Conservation (phyloP, 1,140 invertebrate species). For the Drosophila baimaii region DNA sequence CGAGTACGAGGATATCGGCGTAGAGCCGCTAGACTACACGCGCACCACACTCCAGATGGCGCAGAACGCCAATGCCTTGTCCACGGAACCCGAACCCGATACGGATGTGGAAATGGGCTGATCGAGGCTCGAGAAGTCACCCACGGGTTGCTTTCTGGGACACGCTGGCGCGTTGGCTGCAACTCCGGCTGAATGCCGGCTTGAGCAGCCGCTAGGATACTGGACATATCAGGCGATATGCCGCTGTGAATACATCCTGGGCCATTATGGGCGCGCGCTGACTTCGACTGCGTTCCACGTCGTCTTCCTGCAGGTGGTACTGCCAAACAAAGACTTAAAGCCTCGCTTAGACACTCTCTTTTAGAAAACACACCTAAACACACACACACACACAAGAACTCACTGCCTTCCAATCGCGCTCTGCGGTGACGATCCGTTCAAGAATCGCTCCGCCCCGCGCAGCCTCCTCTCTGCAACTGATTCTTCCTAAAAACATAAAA, state of each 20-base stretch:
- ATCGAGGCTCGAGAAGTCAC: constrained; percentile 45
- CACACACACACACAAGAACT: constrained; percentile 57
- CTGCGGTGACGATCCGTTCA: constrained; percentile 45
- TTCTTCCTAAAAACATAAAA: constrained; percentile 69
- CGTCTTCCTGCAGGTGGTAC: constrained; percentile 51
- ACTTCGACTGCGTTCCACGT: constrained; percentile 51
- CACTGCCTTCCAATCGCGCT: constrained; percentile 71
- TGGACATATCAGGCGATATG: constrained; percentile 24
- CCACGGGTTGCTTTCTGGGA: constrained; percentile 58
- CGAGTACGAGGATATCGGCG: constrained; percentile 70
- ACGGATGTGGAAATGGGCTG: constrained; percentile 73
- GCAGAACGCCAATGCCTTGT: constrained; percentile 37
- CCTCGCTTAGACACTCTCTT: constrained; percentile 69
- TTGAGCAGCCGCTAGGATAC: constrained; percentile 18
- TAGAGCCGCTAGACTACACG: constrained; percentile 70
- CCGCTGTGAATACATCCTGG: constrained; percentile 28
- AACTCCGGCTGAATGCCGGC: background rate
- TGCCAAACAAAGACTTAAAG: constrained; percentile 76
- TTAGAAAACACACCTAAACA: constrained; percentile 29
- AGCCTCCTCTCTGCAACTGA: constrained; percentile 59
- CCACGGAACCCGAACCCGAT: constrained; percentile 33
- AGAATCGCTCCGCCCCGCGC: constrained; percentile 52
- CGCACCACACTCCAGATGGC: constrained; percentile 67
- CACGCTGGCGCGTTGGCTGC: constrained; percentile 67
- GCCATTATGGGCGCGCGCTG: constrained; percentile 18